A percentile compares a stretch with the other conserved stretches of the same genome.
Evolutionary conservation across 2,113 vertebrate species (phyloP).

Genomic region (Indri indri): DNA sequence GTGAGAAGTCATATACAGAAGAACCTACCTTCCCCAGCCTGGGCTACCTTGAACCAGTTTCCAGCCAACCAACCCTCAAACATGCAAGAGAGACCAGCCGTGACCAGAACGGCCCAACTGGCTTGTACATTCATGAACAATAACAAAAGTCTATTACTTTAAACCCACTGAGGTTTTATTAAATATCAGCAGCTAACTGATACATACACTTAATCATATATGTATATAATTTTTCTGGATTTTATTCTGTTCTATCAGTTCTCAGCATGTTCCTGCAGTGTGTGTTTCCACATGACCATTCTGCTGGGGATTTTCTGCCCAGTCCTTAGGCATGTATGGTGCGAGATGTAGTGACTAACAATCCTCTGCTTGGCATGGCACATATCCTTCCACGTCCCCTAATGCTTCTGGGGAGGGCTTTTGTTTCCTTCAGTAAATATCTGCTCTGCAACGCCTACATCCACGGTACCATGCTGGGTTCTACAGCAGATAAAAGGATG

Average conservation of each 20-base stretch:
- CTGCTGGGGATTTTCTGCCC: neutral
- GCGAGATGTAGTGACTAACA: fast-evolving
- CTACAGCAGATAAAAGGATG: neutral
- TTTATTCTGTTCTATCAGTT: fast-evolving
- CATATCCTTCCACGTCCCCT: neutral
- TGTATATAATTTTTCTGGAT: neutral
- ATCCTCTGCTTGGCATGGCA: neutral
- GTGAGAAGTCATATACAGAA: neutral
- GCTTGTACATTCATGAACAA: neutral
- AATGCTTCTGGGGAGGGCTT: neutral
- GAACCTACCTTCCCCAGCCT: neutral
- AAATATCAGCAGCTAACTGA: neutral
- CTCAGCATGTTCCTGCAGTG: neutral
- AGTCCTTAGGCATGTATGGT: neutral
- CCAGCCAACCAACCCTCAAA: neutral
- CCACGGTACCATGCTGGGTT: neutral
- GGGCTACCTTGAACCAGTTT: fast-evolving
- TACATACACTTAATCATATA: fast-evolving
- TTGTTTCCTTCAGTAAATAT: neutral
- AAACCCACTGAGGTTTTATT: neutral
- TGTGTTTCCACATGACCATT: neutral
- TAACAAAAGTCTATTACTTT: neutral
- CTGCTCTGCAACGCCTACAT: fast-evolving
- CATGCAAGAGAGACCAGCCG: no score
- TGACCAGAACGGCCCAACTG: neutral